Evolutionary conservation across 1,140 invertebrate genomes (phyloP).

Genomic region (Neoseiulus cucumeris): DNA sequence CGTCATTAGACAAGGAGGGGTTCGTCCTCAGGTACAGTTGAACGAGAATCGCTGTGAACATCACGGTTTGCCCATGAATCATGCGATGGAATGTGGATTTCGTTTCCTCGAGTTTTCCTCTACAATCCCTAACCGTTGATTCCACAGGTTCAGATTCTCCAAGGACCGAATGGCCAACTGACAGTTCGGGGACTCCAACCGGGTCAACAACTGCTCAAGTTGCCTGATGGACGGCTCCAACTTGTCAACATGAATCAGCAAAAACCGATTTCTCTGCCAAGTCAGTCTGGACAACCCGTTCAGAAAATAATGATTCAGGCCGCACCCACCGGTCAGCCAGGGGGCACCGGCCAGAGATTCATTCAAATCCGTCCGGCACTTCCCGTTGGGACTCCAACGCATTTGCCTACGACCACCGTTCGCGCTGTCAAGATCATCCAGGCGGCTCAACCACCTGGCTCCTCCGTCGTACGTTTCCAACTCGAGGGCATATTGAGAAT

Average conservation of each 20-base stretch:
- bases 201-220: conserved; percentile 77
- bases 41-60: conserved; percentile 8
- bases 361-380: conserved; percentile 19
- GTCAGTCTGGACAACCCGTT: conserved; percentile 20
- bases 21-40: too few relatives aligned
- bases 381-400: not conserved
- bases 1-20: too few relatives aligned
- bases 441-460: not conserved
- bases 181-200: conserved; percentile 72
- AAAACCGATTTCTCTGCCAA: conserved; percentile 18
- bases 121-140: too few relatives aligned
- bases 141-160: conserved; percentile 62
- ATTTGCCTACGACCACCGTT: not conserved
- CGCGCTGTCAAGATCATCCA: conserved; percentile 18
- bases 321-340: conserved; percentile 14
- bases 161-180: conserved; percentile 67
- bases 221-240: conserved; percentile 78
- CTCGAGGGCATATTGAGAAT: too few relatives aligned
- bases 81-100: too few relatives aligned
- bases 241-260: conserved; percentile 43
- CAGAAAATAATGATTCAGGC: conserved; percentile 17
- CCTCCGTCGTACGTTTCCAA: too few relatives aligned
- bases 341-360: conserved; percentile 16
- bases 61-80: too few relatives aligned
- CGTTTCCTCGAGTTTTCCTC: too few relatives aligned